These are phyloP conservation scores for Eupithecia vulgata DNA, from an alignment of 2,888 invertebrate genomes.

Conservation along the genomic window DNA sequence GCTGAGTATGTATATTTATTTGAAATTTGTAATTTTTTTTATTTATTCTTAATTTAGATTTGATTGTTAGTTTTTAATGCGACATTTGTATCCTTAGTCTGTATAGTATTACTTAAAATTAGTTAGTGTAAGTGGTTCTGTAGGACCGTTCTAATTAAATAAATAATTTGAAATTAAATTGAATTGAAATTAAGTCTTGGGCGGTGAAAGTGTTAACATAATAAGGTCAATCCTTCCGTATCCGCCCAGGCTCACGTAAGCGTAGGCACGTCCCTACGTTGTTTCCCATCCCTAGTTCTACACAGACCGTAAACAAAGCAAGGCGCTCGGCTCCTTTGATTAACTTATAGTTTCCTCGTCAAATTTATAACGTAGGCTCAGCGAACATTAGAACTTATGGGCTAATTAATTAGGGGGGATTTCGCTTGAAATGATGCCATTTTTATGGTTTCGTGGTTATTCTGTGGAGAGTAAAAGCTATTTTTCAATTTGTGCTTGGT, in stretches of 20 bases:
- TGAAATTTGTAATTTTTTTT: too few relatives aligned
- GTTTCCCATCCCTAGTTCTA: conserved; percentile 9
- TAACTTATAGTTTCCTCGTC: background rate
- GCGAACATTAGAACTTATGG: conserved; percentile 13
- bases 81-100: too few relatives aligned
- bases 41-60: too few relatives aligned
- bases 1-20: too few relatives aligned
- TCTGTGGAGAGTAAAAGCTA: background rate
- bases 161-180: too few relatives aligned
- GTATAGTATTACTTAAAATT: too few relatives aligned
- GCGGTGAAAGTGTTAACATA: too few relatives aligned
- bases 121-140: too few relatives aligned
- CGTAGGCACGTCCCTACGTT: background rate
- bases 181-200: too few relatives aligned
- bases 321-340: conserved; percentile 5
- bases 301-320: background rate
- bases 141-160: too few relatives aligned
- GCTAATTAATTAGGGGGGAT: conserved; percentile 12
- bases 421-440: conserved; percentile 13
- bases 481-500: background rate
- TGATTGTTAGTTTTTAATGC: too few relatives aligned
- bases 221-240: background rate
- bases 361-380: conserved; percentile 17
- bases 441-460: background rate
- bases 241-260: background rate